Evolutionary conservation across 1,140 invertebrate species (phyloP).

Genomic region (Drosophila eugracilis): DNA sequence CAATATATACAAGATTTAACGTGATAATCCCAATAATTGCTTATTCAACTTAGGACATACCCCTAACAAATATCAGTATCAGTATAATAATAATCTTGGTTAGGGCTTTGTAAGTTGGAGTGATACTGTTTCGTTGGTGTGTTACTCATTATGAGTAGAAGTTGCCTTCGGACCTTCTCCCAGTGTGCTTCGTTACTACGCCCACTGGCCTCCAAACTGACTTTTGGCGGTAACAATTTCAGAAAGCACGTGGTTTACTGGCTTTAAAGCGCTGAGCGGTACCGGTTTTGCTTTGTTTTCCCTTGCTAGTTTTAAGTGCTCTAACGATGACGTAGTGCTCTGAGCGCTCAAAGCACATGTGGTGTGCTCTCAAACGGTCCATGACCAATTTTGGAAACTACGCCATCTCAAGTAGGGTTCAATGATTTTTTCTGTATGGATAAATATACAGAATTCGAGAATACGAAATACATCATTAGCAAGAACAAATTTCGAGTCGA

Average conservation of each 20-base stretch:
- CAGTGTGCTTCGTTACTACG: too few relatives aligned
- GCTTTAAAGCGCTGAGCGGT: conserved; percentile 19
- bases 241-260: conserved; percentile 64
- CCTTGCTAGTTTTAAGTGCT: conserved; percentile 7
- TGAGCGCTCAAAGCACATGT: conserved; percentile 42
- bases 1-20: too few relatives aligned
- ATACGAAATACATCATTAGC: conserved; percentile 17
- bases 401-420: conserved; percentile 65
- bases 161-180: too few relatives aligned
- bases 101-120: too few relatives aligned
- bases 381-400: conserved; percentile 67
- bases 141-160: too few relatives aligned
- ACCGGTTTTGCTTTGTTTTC: conserved; percentile 56
- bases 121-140: too few relatives aligned
- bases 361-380: conserved; percentile 61
- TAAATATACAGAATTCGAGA: conserved; percentile 6
- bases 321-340: conserved; percentile 57
- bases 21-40: too few relatives aligned
- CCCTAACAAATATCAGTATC: too few relatives aligned
- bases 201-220: too few relatives aligned
- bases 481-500: conserved; percentile 35
- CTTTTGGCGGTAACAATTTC: conserved; percentile 61
- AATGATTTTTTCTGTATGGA: too few relatives aligned
- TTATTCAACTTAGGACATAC: too few relatives aligned
- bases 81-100: too few relatives aligned